phyloP scores from a whole-genome alignment of 2,797 vertebrate genomes.

The Mycteria americana region DNA sequence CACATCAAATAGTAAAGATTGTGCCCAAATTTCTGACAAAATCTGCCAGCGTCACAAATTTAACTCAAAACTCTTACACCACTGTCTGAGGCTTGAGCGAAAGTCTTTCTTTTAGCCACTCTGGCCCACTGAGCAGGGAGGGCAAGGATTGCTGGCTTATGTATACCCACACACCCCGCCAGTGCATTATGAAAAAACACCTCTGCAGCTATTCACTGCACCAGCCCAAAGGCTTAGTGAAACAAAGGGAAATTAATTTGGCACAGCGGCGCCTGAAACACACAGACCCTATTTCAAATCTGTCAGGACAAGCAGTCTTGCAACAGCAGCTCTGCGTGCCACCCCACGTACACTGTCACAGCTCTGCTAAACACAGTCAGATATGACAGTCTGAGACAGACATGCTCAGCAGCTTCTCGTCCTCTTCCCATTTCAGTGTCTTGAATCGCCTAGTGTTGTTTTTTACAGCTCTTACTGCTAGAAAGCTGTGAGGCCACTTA shows the following conservation, averaged over 20 bases:
- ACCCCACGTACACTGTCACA: background rate
- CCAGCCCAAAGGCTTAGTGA: slow-evolving; percentile 23
- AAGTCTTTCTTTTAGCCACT: background rate
- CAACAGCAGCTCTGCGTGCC: background rate
- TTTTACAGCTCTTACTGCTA: background rate
- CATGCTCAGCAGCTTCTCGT: background rate
- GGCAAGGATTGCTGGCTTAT: background rate
- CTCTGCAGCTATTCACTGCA: slow-evolving; percentile 32
- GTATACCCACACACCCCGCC: background rate
- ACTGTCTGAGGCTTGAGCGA: background rate
- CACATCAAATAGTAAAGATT: background rate
- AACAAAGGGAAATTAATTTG: slow-evolving; percentile 33
- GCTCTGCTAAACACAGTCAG: background rate
- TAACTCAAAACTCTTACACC: background rate
- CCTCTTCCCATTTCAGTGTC: background rate
- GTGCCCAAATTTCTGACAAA: background rate
- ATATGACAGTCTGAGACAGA: background rate
- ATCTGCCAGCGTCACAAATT: background rate
- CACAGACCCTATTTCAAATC: background rate
- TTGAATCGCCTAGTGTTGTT: background rate
- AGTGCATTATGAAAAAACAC: background rate
- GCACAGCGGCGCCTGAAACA: background rate
- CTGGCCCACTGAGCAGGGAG: background rate
- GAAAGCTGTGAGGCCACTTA: background rate
- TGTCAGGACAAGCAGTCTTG: slow-evolving; percentile 39